These are phyloP conservation scores for Enteromius thamalakanensis DNA, from an alignment of 2,797 vertebrate genomes.

Conservation along the genomic window DNA sequence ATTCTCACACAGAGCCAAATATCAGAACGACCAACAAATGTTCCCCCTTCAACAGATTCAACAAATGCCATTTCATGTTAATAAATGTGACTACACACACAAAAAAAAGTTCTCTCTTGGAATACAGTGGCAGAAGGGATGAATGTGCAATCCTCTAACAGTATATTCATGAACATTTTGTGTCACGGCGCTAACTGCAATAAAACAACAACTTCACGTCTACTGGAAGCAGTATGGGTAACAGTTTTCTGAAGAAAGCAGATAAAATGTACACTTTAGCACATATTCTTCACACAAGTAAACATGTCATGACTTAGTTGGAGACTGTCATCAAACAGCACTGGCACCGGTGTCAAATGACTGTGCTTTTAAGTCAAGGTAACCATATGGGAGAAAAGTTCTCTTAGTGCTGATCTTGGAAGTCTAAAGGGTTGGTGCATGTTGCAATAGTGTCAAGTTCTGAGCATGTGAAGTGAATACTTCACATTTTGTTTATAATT, in stretches of 20 bases:
- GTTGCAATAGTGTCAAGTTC: neutral
- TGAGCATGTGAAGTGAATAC: too few relatives aligned
- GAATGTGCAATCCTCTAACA: neutral
- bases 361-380: neutral
- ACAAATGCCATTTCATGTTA: constrained; percentile 18
- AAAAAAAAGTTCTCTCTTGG: too few relatives aligned
- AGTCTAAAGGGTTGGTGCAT: neutral
- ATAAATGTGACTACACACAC: neutral
- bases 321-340: constrained; percentile 26
- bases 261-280: neutral
- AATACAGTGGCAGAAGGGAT: neutral
- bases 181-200: neutral
- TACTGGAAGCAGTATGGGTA: neutral
- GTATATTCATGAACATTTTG: neutral
- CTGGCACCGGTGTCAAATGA: constrained; percentile 22
- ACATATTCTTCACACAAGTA: neutral
- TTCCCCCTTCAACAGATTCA: constrained; percentile 6
- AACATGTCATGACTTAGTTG: constrained; percentile 1
- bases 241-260: neutral
- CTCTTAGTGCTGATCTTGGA: neutral
- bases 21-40: neutral
- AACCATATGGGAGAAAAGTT: neutral
- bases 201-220: neutral
- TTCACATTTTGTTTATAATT: too few relatives aligned
- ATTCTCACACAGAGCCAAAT: constrained; percentile 20